Base-by-base conservation (phyloP, 2,888 invertebrate genomes). In the Lochmaea crataegi region DNA sequence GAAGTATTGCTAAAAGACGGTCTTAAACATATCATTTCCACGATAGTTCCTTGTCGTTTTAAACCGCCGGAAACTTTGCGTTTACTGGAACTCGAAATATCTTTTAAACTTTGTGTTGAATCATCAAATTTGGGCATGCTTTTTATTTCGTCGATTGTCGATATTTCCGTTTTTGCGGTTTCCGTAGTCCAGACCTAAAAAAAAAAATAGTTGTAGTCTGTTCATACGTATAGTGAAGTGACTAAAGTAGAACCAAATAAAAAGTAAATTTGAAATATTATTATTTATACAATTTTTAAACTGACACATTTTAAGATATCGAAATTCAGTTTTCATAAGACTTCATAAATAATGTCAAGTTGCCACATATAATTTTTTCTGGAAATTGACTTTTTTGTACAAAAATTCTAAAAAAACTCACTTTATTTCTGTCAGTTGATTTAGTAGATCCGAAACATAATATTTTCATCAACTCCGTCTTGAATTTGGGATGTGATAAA, bases 401-500 rank as follows among this genome's bases (percentile, higher is more conserved):
- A n/a, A n/a, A n/a, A n/a, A n/a, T n/a, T 22, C 22, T 22, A 22
- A 45, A 45, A 11, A 12, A 18, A 18, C 61, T 42, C 74, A 70
- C 68, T 72, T 71, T 65, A 71, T 72, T 45, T 74, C 65, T 45
- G 51, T 67, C 45, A 14, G 32, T 56, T 42, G 48, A 41, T 18
- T 38, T 60, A 6, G 12, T 48, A 26, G 57, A 22, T 32, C 66
- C 53, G 56, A 72, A 76, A 53, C 32, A 7, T 38, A 77, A 68
- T 26, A 80, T 53, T 42, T 74, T 76, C 57, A 48, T 75, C 5
- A 83, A 61, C 83, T 93, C 94, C 76, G 89, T 88, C 67, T 92
- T 90, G 86, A 94, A 94, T 81, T 90, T 91, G 0, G 95, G 94
- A 88, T 95, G 95, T 2, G 92, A 94, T 56, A 94, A 90, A 6